These are phyloP conservation scores for Pseudanteris insignis DNA, from an alignment of 2,888 invertebrate genomes.

Conservation along the genomic window DNA sequence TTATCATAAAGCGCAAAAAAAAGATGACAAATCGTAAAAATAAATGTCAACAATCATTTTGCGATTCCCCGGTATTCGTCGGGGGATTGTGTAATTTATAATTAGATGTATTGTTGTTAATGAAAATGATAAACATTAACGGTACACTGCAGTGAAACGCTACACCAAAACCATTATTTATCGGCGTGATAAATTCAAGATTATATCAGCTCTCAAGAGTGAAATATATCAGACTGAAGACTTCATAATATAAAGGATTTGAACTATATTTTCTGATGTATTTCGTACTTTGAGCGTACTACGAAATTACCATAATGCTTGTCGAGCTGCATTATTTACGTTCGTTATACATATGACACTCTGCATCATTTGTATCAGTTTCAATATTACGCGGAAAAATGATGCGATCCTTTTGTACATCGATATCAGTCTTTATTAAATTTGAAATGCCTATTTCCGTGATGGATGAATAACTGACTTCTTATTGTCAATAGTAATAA, in stretches of 20 bases:
- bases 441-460: slow-evolving; percentile 1
- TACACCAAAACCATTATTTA: neutral
- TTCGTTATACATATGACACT: slow-evolving; percentile 11
- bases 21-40: too few relatives aligned
- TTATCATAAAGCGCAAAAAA: too few relatives aligned
- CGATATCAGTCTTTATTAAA: slow-evolving; percentile 9
- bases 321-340: slow-evolving; percentile 16
- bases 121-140: neutral
- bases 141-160: neutral
- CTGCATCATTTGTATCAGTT: slow-evolving; percentile 29
- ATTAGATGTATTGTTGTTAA: too few relatives aligned
- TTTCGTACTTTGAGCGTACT: slow-evolving; percentile 14
- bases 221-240: slow-evolving; percentile 19
- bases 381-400: slow-evolving; percentile 15
- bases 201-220: slow-evolving; percentile 4
- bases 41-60: too few relatives aligned
- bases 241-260: slow-evolving; percentile 20
- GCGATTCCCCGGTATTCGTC: too few relatives aligned
- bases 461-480: too few relatives aligned
- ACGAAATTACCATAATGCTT: slow-evolving; percentile 31
- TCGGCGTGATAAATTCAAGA: slow-evolving; percentile 7
- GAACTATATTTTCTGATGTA: slow-evolving; percentile 28
- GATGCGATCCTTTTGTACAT: slow-evolving; percentile 12
- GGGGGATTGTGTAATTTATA: too few relatives aligned
- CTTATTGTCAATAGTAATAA: too few relatives aligned